Evolutionary conservation across 2,888 invertebrate genomes (phyloP), one percentile per base, ranked within the genome.

Genomic region (Therioaphis trifolii): DNA sequence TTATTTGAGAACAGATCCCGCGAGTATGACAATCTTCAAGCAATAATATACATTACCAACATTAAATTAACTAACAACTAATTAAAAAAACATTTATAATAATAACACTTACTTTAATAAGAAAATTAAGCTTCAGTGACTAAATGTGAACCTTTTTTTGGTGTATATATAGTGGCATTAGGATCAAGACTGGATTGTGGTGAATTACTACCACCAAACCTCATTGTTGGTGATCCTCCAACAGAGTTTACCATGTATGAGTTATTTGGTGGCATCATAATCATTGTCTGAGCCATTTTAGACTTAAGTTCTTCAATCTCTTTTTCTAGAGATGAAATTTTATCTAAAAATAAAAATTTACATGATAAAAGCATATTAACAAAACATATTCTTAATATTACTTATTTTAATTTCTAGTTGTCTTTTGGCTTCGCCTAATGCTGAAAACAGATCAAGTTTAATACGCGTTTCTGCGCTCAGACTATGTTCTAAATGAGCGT

Each of bases 361-460:
- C 18, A 71, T 71, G 27, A 46, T 15, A 0, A 21, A 3, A 72
- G 24, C 14, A 29, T 15, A 3, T 0, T 69, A 49, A 40, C 66
- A 35, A 63, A 74, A 49, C 27, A 27, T 27, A 15, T 35, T 18
- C 2, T 52, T 61, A 63, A 46, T 14, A 72, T 91, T 89, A 96
- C 96, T 93, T 87, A 96, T 95, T 90, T 93, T 92, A 88, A 96
- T 93, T 90, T 94, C 94, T 88, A 97, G 91, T 89, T 95, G 94
- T 84, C 97, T 91, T 89, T 97, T 97, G 86, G 96, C 97, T 89
- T 97, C 98, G 55, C 98, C 98, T 78, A 99, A 93, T 86, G 98
- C 98, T 86, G 97, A 96, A 90, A 99, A 97, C 88, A 99, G 92
- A 91, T 99, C 99, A 87, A 98, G 92, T 91, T 99, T 99, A 90